phyloP scores from a whole-genome alignment of 2,797 vertebrate species.

The Melanotaenia parkinsoni region DNA sequence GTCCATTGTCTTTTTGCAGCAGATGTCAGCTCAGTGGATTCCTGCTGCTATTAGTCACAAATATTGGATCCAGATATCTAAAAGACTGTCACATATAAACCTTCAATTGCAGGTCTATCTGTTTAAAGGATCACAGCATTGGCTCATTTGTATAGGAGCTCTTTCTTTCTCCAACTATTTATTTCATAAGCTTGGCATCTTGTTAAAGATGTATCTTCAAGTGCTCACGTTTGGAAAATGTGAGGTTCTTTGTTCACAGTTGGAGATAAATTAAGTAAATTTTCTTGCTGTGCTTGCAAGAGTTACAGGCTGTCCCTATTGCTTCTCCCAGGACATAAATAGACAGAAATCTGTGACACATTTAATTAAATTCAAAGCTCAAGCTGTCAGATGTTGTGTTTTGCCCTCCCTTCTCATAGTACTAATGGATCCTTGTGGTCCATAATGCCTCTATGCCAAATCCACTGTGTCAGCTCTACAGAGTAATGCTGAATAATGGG shows the following conservation, averaged over 20 bases:
- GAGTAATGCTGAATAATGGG: constrained; percentile 54
- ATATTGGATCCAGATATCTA: background rate
- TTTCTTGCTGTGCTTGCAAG: constrained; percentile 38
- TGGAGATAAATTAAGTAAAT: constrained; percentile 43
- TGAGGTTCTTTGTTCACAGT: constrained; percentile 5
- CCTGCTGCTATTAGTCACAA: background rate
- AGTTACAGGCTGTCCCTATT: constrained; percentile 39
- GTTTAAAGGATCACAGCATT: background rate
- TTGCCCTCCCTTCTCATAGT: constrained; percentile 35
- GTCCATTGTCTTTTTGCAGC: background rate
- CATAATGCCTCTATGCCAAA: constrained; percentile 43
- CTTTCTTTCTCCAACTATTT: background rate
- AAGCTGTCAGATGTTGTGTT: constrained; percentile 62
- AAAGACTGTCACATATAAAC: background rate
- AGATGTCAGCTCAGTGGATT: background rate
- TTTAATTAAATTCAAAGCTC: constrained; percentile 74
- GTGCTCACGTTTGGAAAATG: constrained; percentile 18
- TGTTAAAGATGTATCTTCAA: constrained; percentile 9
- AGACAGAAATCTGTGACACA: constrained; percentile 63
- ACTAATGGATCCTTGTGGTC: constrained; percentile 73
- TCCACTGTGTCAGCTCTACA: constrained; percentile 47
- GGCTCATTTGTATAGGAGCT: background rate
- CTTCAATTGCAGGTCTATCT: background rate
- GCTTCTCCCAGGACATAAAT: constrained; percentile 58
- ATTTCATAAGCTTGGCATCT: background rate